Evolutionary conservation across 2,797 vertebrate genomes (phyloP).

Genomic region (Amblyopsis hoosieri): DNA sequence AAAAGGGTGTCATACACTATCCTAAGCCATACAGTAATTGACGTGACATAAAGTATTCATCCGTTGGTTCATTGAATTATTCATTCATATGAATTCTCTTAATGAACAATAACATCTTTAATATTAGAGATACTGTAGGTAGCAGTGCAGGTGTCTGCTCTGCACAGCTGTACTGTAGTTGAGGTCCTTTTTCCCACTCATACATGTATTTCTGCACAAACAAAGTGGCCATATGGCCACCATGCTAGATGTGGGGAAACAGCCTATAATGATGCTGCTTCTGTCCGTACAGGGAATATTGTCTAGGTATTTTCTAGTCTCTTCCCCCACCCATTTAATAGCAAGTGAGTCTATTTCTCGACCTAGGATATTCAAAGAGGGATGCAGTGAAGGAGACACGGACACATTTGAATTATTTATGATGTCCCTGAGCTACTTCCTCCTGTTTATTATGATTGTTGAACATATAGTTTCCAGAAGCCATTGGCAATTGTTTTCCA

Average conservation of each 20-base stretch:
- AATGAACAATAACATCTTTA: no score
- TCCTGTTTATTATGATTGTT: conserved; percentile 57
- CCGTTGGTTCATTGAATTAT: no score
- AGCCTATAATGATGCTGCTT: conserved; percentile 21
- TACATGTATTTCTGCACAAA: conserved; percentile 20
- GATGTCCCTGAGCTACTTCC: conserved; percentile 55
- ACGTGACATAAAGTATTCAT: background rate
- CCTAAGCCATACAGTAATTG: background rate
- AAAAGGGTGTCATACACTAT: background rate
- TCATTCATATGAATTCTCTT: no score
- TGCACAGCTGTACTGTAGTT: no score
- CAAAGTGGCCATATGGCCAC: conserved; percentile 31
- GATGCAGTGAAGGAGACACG: conserved; percentile 45
- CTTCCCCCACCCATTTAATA: conserved; percentile 55
- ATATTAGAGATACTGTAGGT: no score
- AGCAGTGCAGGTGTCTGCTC: no score
- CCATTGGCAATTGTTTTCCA: conserved; percentile 58
- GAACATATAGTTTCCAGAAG: conserved; percentile 62
- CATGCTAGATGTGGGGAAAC: conserved; percentile 20
- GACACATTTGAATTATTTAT: conserved; percentile 69
- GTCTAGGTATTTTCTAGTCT: conserved; percentile 35
- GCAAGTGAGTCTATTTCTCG: conserved; percentile 45
- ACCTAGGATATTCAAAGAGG: conserved; percentile 48
- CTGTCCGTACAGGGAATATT: conserved; percentile 22
- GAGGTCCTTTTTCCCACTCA: conserved; percentile 34